Evolutionary conservation across 2,888 invertebrate species (phyloP).

Genomic region (Leucoma salicis): DNA sequence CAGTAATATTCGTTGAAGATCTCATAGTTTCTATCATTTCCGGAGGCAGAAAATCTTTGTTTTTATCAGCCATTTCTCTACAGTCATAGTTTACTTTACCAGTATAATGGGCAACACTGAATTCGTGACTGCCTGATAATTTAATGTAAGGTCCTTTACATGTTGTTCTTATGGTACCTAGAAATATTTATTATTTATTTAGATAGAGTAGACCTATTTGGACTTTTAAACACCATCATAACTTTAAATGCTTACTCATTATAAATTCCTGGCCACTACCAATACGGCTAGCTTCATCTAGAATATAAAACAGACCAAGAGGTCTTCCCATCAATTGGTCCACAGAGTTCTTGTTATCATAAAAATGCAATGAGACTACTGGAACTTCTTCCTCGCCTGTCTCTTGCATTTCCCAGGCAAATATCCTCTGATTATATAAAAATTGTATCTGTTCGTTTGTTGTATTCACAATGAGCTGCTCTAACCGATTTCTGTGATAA

Average conservation of each 20-base stretch:
- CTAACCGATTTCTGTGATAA: constrained; percentile 91
- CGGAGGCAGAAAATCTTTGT: constrained; percentile 94
- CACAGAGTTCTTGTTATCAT: constrained; percentile 93
- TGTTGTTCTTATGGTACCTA: constrained; percentile 81
- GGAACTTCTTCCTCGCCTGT: constrained; percentile 91
- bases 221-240: background rate
- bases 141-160: constrained; percentile 80
- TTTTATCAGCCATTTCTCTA: constrained; percentile 92
- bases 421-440: constrained; percentile 94
- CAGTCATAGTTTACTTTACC: constrained; percentile 93
- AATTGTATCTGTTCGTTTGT: constrained; percentile 97
- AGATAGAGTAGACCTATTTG: too few relatives aligned
- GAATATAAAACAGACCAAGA: constrained; percentile 90
- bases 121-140: constrained; percentile 84
- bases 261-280: constrained; percentile 87
- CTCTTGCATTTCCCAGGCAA: constrained; percentile 93
- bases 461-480: constrained; percentile 94
- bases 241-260: constrained; percentile 79
- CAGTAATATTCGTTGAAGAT: constrained; percentile 85
- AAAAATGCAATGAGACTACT: constrained; percentile 87
- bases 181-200: background rate
- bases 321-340: constrained; percentile 94
- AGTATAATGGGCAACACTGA: constrained; percentile 94
- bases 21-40: constrained; percentile 95
- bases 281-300: constrained; percentile 93